These are phyloP conservation scores for Acrocera orbiculus DNA, from an alignment of 2,888 invertebrate species.

Conservation along the genomic window DNA sequence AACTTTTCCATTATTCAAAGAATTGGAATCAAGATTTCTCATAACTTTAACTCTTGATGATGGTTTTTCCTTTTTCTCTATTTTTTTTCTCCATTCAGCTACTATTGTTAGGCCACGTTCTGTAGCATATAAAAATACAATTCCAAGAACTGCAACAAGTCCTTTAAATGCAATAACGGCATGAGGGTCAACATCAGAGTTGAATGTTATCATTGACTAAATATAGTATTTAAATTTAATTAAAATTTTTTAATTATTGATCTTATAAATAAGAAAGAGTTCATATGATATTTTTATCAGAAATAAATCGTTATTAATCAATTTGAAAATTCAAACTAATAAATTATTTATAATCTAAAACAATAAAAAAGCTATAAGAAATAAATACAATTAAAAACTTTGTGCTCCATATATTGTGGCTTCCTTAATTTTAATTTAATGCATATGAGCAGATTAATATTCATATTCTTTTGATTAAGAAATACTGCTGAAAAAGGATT, in stretches of 20 bases:
- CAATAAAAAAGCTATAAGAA: neutral
- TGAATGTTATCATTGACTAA: slow-evolving; percentile 33
- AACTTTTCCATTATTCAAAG: slow-evolving; percentile 25
- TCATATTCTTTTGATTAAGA: no score
- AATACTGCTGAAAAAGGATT: no score
- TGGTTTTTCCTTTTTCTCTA: slow-evolving; percentile 48
- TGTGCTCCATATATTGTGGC: no score
- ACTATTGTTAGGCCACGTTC: slow-evolving; percentile 66
- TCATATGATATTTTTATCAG: no score
- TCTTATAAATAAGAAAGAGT: no score
- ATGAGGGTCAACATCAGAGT: slow-evolving; percentile 34
- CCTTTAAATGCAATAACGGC: slow-evolving; percentile 71
- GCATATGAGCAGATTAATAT: no score
- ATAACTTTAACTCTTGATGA: slow-evolving; percentile 55
- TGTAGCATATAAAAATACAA: slow-evolving; percentile 77
- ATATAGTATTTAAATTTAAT: no score
- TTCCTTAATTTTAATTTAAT: no score
- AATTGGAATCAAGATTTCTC: slow-evolving; percentile 38
- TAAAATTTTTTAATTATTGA: no score
- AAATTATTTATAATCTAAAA: no score
- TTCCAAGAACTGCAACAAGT: slow-evolving; percentile 47
- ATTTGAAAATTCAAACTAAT: no score
- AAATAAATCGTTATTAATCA: no score
- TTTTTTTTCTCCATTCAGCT: slow-evolving; percentile 62
- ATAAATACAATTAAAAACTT: neutral